Conservation (phyloP, 2,888 invertebrate genomes). For the Orthonevra nobilis region DNA sequence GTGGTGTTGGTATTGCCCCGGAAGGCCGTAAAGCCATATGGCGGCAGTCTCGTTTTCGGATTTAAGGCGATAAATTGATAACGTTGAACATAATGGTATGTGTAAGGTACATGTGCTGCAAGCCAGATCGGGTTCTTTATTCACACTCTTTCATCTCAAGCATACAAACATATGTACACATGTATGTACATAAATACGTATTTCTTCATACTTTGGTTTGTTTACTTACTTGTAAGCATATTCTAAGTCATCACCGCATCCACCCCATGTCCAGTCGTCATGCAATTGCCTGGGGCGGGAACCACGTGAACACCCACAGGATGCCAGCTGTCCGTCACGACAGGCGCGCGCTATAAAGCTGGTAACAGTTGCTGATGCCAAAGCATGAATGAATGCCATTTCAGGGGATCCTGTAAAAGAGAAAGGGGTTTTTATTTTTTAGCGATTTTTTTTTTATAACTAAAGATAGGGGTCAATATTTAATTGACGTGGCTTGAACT, state of each 20-base stretch:
- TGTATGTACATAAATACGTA: too few relatives aligned
- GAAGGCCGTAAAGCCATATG: conserved; percentile 62
- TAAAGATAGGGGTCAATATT: too few relatives aligned
- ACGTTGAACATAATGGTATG: conserved; percentile 27
- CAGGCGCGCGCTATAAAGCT: conserved; percentile 94
- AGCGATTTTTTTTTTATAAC: too few relatives aligned
- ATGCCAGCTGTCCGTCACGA: conserved; percentile 92
- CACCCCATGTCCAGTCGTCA: conserved; percentile 98
- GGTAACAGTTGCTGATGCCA: conserved; percentile 93
- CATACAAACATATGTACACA: conserved; percentile 1
- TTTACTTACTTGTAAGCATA: conserved; percentile 93
- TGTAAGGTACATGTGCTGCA: conserved; percentile 5
- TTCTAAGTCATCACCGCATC: conserved; percentile 98
- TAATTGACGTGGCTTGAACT: too few relatives aligned
- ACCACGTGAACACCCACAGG: conserved; percentile 94
- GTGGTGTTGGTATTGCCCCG: conserved; percentile 38
- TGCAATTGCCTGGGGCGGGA: conserved; percentile 90
- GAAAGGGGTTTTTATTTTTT: conserved; percentile 5
- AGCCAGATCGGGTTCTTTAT: too few relatives aligned
- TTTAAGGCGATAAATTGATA: conserved; percentile 64
- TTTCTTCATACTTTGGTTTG: conserved; percentile 5
- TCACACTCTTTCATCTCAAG: too few relatives aligned
- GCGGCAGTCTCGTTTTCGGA: conserved; percentile 46
- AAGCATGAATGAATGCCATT: conserved; percentile 94
- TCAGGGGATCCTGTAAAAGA: conserved; percentile 86